Evolutionary conservation across 2,113 vertebrate genomes (phyloP).

Genomic region (Myiagra hebetior): DNA sequence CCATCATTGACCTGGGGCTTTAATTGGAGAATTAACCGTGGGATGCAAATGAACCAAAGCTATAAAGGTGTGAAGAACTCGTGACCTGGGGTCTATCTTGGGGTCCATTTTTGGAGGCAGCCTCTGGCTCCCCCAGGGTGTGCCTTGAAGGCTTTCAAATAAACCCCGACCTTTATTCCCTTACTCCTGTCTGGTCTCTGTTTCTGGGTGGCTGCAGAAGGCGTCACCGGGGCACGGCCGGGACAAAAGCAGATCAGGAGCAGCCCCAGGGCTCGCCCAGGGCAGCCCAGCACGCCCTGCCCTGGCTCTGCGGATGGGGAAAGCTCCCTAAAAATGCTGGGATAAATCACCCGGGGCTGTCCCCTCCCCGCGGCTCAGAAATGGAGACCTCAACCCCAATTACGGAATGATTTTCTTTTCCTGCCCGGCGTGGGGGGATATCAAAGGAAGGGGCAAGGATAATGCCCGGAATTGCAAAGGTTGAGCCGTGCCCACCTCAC

Average conservation of each 20-base stretch:
- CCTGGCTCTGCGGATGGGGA: constrained; percentile 24
- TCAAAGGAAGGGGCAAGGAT: background rate
- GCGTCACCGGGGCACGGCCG: constrained; percentile 50
- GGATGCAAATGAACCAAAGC: no score
- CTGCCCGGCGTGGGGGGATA: background rate
- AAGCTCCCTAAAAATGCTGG: constrained; percentile 56
- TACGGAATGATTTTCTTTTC: background rate
- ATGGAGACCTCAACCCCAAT: background rate
- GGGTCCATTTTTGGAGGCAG: no score
- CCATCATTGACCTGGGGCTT: no score
- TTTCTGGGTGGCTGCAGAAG: no score
- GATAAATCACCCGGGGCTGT: constrained; percentile 36
- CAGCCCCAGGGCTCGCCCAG: constrained; percentile 16
- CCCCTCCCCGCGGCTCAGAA: background rate
- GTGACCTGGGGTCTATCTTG: no score
- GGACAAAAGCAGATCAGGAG: background rate
- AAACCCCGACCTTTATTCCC: no score
- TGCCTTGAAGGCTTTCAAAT: no score
- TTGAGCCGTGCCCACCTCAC: background rate
- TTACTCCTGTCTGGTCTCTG: no score
- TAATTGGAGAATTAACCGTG: no score
- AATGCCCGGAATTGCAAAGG: background rate
- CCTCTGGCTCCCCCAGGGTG: no score
- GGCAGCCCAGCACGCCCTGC: constrained; percentile 21
- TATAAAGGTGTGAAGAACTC: no score